A percentile compares a stretch with the other conserved stretches of the same genome.
phyloP scores from a whole-genome alignment of 2,113 vertebrate genomes.

The Vicugna pacos region DNA sequence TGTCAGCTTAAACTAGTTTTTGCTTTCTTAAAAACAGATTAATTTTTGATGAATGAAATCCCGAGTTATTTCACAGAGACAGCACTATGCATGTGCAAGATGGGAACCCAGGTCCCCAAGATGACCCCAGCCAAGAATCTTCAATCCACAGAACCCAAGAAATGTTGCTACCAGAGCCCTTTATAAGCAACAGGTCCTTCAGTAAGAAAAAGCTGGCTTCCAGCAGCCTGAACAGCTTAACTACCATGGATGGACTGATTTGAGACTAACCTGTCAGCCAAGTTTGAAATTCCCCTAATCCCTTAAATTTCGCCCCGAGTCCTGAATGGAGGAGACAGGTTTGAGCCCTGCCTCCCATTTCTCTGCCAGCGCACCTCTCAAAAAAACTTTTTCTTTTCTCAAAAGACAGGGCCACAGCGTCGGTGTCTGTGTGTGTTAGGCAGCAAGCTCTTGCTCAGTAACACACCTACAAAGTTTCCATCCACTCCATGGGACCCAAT shows the following conservation, averaged over 20 bases:
- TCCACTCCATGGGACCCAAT: background rate
- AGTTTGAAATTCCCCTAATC: background rate
- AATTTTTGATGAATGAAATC: background rate
- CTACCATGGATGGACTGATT: background rate
- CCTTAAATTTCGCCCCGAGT: background rate
- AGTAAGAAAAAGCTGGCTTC: background rate
- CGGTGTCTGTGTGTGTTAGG: background rate
- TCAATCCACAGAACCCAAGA: background rate
- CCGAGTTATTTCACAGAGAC: background rate
- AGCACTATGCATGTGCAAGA: background rate
- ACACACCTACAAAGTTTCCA: background rate
- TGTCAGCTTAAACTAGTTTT: background rate
- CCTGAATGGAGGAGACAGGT: background rate
- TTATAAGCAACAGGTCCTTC: background rate
- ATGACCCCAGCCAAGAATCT: background rate
- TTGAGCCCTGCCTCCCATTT: background rate
- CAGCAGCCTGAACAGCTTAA: background rate
- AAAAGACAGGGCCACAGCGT: background rate
- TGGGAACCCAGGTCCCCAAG: background rate
- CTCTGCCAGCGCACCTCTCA: background rate
- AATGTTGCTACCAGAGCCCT: background rate
- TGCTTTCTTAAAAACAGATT: background rate
- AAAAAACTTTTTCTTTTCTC: background rate
- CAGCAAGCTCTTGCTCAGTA: background rate
- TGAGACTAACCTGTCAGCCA: background rate